Evolutionary conservation across 2,797 vertebrate species (phyloP).

Genomic region (Otolemur crassicaudatus): DNA sequence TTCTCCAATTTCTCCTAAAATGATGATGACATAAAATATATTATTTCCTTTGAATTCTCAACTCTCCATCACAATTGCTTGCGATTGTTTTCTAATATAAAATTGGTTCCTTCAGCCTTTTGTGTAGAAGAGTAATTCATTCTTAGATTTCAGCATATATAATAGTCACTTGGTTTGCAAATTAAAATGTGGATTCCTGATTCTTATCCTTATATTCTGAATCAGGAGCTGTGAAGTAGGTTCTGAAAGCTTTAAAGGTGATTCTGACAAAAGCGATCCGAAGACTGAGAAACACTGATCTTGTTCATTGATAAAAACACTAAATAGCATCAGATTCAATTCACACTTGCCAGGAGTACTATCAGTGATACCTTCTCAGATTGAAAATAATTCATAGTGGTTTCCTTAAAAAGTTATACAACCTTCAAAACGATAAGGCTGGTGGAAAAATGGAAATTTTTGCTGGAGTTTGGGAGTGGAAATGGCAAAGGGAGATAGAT

Average conservation of each 20-base stretch:
- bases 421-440: background rate
- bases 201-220: background rate
- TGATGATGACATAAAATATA: background rate
- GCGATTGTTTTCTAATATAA: conserved; percentile 24
- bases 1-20: background rate
- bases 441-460: background rate
- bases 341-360: background rate
- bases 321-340: background rate
- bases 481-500: background rate
- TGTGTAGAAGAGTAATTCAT: background rate
- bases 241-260: background rate
- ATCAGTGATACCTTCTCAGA: background rate
- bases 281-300: background rate
- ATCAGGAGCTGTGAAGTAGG: background rate
- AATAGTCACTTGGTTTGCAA: background rate
- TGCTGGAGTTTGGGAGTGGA: background rate
- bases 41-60: conserved; percentile 10
- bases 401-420: conserved; percentile 1
- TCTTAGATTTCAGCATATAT: background rate
- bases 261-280: background rate
- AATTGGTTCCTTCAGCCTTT: background rate
- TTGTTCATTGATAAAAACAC: background rate
- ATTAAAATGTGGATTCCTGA: background rate
- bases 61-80: background rate
- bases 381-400: conserved; percentile 15